Percentiles rank a stretch among this genome's conserved stretches.
Conservation (phyloP, 2,888 invertebrate species). For the Nebria salina region DNA sequence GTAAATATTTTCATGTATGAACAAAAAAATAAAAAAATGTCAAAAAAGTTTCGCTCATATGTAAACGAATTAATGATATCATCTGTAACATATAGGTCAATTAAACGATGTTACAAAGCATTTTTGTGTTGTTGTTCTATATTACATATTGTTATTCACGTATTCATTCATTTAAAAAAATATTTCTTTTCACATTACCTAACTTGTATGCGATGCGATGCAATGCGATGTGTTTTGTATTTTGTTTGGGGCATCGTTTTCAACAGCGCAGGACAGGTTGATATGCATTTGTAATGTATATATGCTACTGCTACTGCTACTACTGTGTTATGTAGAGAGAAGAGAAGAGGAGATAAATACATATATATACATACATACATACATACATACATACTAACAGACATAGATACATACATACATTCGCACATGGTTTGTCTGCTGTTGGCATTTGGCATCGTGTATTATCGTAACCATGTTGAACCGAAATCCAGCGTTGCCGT, state of each 20-base stretch:
- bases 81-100: slow-evolving; percentile 47
- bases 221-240: background rate
- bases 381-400: too few species aligned
- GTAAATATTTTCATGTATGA: slow-evolving; percentile 46
- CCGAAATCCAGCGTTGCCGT: background rate
- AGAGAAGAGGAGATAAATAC: background rate
- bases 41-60: slow-evolving; percentile 44
- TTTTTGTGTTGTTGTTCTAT: background rate
- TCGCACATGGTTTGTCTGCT: slow-evolving; percentile 1
- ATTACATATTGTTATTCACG: background rate
- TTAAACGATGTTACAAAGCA: slow-evolving; percentile 46
- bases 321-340: background rate
- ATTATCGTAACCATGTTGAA: slow-evolving; percentile 1
- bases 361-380: background rate
- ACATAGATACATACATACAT: background rate
- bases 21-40: slow-evolving; percentile 29
- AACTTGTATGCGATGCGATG: background rate
- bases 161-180: background rate
- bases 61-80: slow-evolving; percentile 45
- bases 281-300: background rate
- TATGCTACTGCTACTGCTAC: background rate
- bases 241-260: background rate
- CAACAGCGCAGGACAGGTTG: background rate
- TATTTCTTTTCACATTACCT: background rate
- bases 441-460: slow-evolving; percentile 1